Evolutionary conservation across 2,113 vertebrate genomes (phyloP).

Genomic region (Onychostoma macrolepis): DNA sequence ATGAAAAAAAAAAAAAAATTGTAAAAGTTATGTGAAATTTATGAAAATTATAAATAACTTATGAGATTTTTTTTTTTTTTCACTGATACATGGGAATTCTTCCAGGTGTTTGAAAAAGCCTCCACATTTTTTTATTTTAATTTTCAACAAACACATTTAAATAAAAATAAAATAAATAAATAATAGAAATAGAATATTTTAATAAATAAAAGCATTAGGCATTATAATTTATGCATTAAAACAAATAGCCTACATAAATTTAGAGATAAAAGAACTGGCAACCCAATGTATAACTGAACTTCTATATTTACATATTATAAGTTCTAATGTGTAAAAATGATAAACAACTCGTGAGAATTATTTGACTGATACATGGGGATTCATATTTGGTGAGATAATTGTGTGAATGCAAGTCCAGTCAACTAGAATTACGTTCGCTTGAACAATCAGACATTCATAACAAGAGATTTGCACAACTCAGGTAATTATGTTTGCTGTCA

Average conservation of each 20-base stretch:
- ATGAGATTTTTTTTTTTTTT: no score
- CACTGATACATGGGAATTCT: no score
- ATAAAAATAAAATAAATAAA: no score
- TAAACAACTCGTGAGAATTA: neutral
- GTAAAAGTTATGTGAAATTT: no score
- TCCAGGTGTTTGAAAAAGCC: no score
- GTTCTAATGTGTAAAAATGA: neutral
- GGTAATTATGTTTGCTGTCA: slow-evolving; percentile 58
- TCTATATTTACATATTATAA: neutral
- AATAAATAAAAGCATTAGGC: no score
- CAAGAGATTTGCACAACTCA: slow-evolving; percentile 39
- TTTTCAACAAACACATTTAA: no score
- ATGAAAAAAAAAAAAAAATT: no score
- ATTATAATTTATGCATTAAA: no score
- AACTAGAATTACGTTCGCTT: neutral
- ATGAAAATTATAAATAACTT: no score
- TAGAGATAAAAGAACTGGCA: neutral
- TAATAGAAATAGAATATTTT: no score
- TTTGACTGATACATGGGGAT: neutral
- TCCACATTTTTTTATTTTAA: no score
- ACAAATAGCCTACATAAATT: neutral
- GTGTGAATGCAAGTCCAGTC: slow-evolving; percentile 12
- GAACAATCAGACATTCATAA: slow-evolving; percentile 43
- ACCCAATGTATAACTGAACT: neutral
- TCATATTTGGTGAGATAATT: neutral